phyloP scores from a whole-genome alignment of 1,140 invertebrate species.

The Watersipora subatra region DNA sequence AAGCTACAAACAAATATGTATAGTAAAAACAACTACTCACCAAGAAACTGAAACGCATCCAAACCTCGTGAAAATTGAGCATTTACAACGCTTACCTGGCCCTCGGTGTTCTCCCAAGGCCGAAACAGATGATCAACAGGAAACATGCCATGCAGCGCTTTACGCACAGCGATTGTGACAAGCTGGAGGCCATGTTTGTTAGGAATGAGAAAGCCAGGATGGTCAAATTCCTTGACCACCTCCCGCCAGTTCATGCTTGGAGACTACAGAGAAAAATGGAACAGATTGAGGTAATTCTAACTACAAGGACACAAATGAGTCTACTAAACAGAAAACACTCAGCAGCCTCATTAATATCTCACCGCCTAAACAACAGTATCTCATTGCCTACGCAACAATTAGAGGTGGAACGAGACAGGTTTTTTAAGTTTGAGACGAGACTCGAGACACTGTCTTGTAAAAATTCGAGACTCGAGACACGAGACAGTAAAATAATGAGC shows the following conservation, averaged over 20 bases:
- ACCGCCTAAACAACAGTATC: no score
- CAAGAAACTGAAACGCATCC: background rate
- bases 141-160: constrained; percentile 56
- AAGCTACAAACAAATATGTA: constrained; percentile 47
- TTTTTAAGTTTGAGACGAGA: no score
- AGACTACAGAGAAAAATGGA: constrained; percentile 16
- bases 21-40: no score
- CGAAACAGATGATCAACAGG: constrained; percentile 77
- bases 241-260: constrained; percentile 70
- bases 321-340: no score
- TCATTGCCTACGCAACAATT: no score
- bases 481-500: no score
- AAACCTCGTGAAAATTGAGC: background rate
- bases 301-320: no score
- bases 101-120: constrained; percentile 80
- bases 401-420: no score
- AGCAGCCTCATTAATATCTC: no score
- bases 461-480: no score
- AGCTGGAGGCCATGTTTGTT: constrained; percentile 69
- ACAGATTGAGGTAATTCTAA: background rate
- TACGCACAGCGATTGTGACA: constrained; percentile 61
- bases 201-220: constrained; percentile 72
- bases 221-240: constrained; percentile 75
- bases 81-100: constrained; percentile 50
- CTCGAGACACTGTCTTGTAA: no score